phyloP scores from a whole-genome alignment of 2,888 invertebrate species.

The Stenodera caucasica region DNA sequence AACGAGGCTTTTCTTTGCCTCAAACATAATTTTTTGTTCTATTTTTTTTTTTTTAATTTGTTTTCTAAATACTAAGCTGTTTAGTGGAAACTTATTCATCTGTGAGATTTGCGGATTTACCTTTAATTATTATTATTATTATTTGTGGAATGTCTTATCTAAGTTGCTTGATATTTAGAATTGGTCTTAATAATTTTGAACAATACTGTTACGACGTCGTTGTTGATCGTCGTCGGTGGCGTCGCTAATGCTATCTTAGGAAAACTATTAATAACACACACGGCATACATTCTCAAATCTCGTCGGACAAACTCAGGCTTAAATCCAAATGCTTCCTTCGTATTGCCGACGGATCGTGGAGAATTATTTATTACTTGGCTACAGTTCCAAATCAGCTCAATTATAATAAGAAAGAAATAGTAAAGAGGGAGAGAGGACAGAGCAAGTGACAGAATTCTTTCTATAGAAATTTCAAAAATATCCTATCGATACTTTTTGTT shows the following conservation, averaged over 20 bases:
- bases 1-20: not conserved
- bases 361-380: conserved; percentile 36
- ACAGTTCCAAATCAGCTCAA: conserved; percentile 27
- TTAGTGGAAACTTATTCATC: too few species aligned
- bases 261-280: conserved; percentile 36
- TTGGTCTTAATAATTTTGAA: conserved; percentile 19
- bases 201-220: conserved; percentile 25
- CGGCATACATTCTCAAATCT: conserved; percentile 40
- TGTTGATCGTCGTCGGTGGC: conserved; percentile 24
- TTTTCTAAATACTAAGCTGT: too few species aligned
- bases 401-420: conserved; percentile 17
- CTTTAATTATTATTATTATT: too few species aligned
- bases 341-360: conserved; percentile 31
- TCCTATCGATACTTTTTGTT: too few species aligned
- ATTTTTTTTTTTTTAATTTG: not conserved
- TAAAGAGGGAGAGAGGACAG: not conserved
- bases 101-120: too few species aligned
- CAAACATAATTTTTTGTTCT: not conserved
- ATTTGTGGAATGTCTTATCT: too few species aligned
- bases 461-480: too few species aligned
- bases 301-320: conserved; percentile 37
- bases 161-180: too few species aligned
- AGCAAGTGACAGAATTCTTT: too few species aligned
- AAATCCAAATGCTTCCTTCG: conserved; percentile 37
- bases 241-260: conserved; percentile 37